A percentile compares a stretch with the other conserved stretches of the same genome.
Conservation (phyloP, 2,797 vertebrate species). For the Cottoperca gobio region DNA sequence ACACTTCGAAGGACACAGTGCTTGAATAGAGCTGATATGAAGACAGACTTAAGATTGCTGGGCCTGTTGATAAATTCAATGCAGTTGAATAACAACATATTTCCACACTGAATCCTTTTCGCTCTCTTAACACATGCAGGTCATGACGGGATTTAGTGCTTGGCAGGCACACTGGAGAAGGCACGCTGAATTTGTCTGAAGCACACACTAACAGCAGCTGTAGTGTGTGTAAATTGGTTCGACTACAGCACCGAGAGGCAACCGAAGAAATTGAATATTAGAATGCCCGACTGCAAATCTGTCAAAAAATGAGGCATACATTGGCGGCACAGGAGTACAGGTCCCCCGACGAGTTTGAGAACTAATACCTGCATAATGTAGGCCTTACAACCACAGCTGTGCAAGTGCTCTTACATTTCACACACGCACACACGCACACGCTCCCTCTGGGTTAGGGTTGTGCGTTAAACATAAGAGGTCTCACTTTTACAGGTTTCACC, state of each 20-base stretch:
- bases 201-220: constrained; percentile 38
- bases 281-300: constrained; percentile 23
- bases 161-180: constrained; percentile 49
- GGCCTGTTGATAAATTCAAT: constrained; percentile 63
- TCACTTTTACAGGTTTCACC: neutral
- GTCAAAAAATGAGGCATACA: neutral
- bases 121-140: constrained; percentile 50
- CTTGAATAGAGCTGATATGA: constrained; percentile 45
- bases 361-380: neutral
- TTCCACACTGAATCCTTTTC: constrained; percentile 51
- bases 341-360: too few relatives aligned
- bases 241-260: constrained; percentile 27
- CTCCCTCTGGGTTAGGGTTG: too few relatives aligned
- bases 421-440: neutral
- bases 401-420: neutral
- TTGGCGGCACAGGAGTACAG: neutral
- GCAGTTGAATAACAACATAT: constrained; percentile 54
- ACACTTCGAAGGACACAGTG: constrained; percentile 42
- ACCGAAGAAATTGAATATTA: constrained; percentile 35
- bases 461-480: too few relatives aligned
- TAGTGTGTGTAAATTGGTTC: constrained; percentile 44
- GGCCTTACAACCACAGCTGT: neutral
- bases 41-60: constrained; percentile 45
- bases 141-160: constrained; percentile 69
- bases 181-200: constrained; percentile 40